phyloP scores from a whole-genome alignment of 2,888 invertebrate genomes.

The Drosophila mimica region DNA sequence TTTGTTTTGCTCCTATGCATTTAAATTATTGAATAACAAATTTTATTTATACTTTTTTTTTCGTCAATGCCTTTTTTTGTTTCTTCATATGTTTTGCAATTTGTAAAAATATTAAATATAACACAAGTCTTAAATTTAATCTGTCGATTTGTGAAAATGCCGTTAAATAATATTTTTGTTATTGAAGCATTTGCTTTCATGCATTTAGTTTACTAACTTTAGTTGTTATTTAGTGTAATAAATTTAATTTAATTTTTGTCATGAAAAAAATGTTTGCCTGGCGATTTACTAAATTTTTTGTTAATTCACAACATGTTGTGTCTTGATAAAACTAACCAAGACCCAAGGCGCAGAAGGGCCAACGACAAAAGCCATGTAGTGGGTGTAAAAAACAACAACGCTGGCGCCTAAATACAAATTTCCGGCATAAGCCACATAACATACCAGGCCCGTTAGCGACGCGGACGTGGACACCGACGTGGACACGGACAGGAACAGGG shows the following conservation, averaged over 20 bases:
- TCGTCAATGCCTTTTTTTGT: neutral
- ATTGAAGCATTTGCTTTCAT: neutral
- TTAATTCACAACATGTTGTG: constrained; percentile 14
- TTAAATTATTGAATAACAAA: neutral
- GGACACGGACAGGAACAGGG: constrained; percentile 17
- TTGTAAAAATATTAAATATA: neutral
- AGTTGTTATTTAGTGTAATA: neutral
- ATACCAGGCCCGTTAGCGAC: constrained; percentile 71
- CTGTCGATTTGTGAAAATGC: neutral
- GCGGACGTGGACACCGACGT: constrained; percentile 28
- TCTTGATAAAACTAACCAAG: constrained; percentile 29
- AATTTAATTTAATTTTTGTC: neutral
- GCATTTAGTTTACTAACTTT: neutral
- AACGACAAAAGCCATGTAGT: constrained; percentile 9
- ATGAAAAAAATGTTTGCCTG: neutral
- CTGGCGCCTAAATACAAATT: constrained; percentile 78
- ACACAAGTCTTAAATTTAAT: neutral
- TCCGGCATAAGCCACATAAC: constrained; percentile 78
- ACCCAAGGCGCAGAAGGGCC: constrained; percentile 20
- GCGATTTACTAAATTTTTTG: constrained; percentile 5
- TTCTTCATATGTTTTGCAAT: neutral
- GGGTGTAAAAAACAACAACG: constrained; percentile 6
- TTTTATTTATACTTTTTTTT: neutral
- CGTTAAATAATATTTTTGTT: neutral
- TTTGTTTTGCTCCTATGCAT: neutral